These are phyloP conservation scores for Ceyx melanurus DNA, from an alignment of 2,113 vertebrate species.

Conservation along the genomic window DNA sequence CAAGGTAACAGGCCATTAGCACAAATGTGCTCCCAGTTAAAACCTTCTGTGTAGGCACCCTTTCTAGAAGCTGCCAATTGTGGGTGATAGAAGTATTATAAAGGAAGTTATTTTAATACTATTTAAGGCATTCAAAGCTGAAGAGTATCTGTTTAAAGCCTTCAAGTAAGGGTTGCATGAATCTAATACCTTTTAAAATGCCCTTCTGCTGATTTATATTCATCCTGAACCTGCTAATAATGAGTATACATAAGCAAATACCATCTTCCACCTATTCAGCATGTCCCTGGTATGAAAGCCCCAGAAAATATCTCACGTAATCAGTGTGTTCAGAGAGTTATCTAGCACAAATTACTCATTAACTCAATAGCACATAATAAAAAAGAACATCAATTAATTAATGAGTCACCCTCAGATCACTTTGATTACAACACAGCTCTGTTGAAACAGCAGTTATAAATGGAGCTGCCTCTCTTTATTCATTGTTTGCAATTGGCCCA, in stretches of 20 bases:
- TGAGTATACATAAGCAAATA: slow-evolving; percentile 57
- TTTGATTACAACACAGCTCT: slow-evolving; percentile 73
- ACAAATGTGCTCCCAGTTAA: slow-evolving; percentile 54
- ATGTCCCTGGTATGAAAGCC: slow-evolving; percentile 70
- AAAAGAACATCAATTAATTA: slow-evolving; percentile 86
- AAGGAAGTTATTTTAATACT: slow-evolving; percentile 54
- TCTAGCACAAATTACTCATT: slow-evolving; percentile 84
- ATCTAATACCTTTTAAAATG: slow-evolving; percentile 21
- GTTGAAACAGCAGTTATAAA: slow-evolving; percentile 74
- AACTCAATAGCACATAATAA: slow-evolving; percentile 83
- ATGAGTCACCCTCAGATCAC: slow-evolving; percentile 79
- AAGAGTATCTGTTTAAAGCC: slow-evolving; percentile 34
- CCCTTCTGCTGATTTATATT: slow-evolving; percentile 50
- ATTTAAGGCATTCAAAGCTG: slow-evolving; percentile 37
- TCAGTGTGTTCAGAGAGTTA: slow-evolving; percentile 81
- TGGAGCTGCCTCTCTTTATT: slow-evolving; percentile 68
- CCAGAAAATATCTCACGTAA: slow-evolving; percentile 78
- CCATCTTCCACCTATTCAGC: slow-evolving; percentile 60
- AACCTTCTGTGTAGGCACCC: slow-evolving; percentile 55
- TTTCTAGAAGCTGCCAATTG: slow-evolving; percentile 62
- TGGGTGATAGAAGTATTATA: slow-evolving; percentile 40
- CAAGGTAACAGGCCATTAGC: slow-evolving; percentile 70
- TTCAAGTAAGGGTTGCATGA: slow-evolving; percentile 32
- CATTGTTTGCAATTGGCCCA: slow-evolving; percentile 68
- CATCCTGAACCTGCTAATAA: slow-evolving; percentile 48